phyloP scores from a whole-genome alignment of 2,113 vertebrate species.

The Malaclemys terrapin region DNA sequence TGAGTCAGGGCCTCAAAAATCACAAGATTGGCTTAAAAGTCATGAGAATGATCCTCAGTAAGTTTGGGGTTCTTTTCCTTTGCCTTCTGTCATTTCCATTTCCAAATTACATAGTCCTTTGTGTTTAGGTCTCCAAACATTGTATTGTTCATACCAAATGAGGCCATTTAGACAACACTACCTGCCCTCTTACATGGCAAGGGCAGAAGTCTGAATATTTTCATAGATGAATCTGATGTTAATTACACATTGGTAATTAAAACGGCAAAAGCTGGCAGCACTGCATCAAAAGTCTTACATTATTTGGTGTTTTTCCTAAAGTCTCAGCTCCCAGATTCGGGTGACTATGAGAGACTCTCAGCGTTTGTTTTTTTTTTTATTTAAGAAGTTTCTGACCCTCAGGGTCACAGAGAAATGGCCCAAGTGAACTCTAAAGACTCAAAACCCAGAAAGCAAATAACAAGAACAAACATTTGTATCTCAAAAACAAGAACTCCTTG shows the following conservation, averaged over 20 bases:
- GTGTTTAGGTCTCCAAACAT: neutral
- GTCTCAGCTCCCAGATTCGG: neutral
- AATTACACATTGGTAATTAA: neutral
- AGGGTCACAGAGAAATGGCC: neutral
- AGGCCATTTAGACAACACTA: neutral
- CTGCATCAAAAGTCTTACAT: neutral
- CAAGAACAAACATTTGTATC: neutral
- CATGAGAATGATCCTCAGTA: neutral
- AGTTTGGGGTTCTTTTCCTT: neutral
- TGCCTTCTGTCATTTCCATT: neutral
- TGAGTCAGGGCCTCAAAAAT: neutral
- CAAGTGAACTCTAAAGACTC: neutral
- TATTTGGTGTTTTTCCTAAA: neutral
- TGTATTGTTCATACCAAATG: neutral
- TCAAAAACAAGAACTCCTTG: no score
- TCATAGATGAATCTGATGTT: neutral
- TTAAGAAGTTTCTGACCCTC: neutral
- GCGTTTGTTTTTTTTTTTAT: neutral
- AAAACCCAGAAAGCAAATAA: neutral
- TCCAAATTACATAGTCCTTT: accelerated
- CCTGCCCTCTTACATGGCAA: neutral
- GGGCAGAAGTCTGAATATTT: neutral
- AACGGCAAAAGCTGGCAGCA: neutral
- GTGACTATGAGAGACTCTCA: neutral
- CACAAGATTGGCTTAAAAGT: neutral